Percentiles rank a stretch among this genome's conserved stretches.
Evolutionary conservation across 2,113 vertebrate genomes (phyloP).

Genomic region (Cheilinus undulatus): DNA sequence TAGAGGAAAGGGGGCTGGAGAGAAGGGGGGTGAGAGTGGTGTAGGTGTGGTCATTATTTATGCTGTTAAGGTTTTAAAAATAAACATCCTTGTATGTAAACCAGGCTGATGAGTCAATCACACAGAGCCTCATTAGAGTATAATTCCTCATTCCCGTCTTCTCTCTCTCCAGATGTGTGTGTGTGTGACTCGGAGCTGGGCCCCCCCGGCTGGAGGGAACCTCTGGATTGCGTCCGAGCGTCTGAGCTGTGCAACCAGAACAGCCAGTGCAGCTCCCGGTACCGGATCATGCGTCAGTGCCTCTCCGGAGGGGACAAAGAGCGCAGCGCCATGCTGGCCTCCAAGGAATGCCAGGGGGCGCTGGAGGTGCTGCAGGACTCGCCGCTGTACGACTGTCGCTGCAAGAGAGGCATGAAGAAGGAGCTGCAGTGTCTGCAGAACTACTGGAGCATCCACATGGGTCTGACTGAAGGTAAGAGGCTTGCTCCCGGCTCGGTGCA

Average conservation of each 20-base stretch:
- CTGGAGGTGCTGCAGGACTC: constrained; percentile 95
- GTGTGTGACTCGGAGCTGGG: constrained; percentile 78
- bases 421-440: constrained; percentile 96
- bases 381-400: constrained; percentile 91
- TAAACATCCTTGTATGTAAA: too few relatives aligned
- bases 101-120: too few relatives aligned
- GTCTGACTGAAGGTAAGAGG: constrained; percentile 89
- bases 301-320: constrained; percentile 90
- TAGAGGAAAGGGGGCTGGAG: too few relatives aligned
- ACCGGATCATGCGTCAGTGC: constrained; percentile 95
- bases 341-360: constrained; percentile 92
- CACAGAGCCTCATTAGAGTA: background rate
- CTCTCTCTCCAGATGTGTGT: constrained; percentile 80
- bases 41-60: too few relatives aligned
- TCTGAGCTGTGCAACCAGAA: constrained; percentile 93
- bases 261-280: constrained; percentile 92
- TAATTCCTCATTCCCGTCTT: background rate
- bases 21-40: too few relatives aligned
- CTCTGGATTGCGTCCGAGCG: constrained; percentile 93
- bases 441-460: constrained; percentile 97
- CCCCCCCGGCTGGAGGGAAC: constrained; percentile 86
- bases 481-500: background rate
- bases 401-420: constrained; percentile 94
- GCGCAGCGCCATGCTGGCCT: constrained; percentile 91
- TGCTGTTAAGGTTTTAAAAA: too few relatives aligned